Base-by-base conservation (phyloP, 1,140 invertebrate species). In the Bombus picipes region DNA sequence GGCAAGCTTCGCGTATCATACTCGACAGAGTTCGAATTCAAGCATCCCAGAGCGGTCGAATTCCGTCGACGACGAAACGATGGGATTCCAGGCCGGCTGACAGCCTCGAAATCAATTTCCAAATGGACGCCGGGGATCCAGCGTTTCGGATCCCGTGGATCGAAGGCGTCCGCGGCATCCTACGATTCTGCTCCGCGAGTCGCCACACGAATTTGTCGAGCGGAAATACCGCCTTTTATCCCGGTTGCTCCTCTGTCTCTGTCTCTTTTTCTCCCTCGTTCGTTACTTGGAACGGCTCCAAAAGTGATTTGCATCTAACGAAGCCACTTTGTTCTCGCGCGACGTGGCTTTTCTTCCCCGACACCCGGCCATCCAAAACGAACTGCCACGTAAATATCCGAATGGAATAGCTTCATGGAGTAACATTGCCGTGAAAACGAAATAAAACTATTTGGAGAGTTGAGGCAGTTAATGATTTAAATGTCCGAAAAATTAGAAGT, bases 251-350 rank as follows among this genome's bases (percentile, higher is more conserved):
- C 25, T 28, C 34, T 10, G 18, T 77, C 15, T 41, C 34, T n/a
- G 12, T 22, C 59, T 8, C 57, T 10, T 32, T 41, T 15, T 37
- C 22, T 12, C 18, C 8, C n/a, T 15, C 37, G 53, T 34, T 37
- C 74, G 75, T 78, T 37, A 43, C 75, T 78, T 78, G 75, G 75
- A 78, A 65, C 57, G 25, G 37, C 22, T 78, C 75, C 75, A 78
- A 59, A 65, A 78, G 75, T 78, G 75, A 78, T 78, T 78, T 78
- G 75, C 75, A 78, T 78, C 75, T 78, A 78, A 78, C 75, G 75
- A 78, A 78, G 75, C 59, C 75, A 78, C 75, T 78, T 78, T 78
- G 75, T 78, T 78, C 75, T 65, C 59, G 75, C 25, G 57, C 75
- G 75, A 78, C 75, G 37, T 65, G 75, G 57, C 75, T 37, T 66